These are phyloP conservation scores for Polypedilum pembai DNA, from an alignment of 1,140 invertebrate species.

Conservation along the genomic window DNA sequence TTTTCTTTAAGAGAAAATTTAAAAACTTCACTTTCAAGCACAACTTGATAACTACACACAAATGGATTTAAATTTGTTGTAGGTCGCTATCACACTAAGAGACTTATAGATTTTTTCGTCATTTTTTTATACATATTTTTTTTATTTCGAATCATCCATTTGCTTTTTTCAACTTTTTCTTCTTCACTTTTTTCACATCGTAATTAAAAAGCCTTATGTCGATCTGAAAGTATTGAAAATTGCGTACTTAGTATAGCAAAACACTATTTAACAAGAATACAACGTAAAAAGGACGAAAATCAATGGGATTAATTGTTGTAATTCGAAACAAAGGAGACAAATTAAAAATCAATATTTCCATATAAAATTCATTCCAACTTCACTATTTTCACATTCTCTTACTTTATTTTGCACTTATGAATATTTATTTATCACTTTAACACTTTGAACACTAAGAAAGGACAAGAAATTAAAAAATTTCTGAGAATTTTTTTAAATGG, in stretches of 20 bases:
- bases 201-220: not conserved
- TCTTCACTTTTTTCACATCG: slow-evolving; percentile 22
- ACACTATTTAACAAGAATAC: not conserved
- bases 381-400: not conserved
- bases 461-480: slow-evolving; percentile 6
- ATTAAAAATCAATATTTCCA: slow-evolving; percentile 3
- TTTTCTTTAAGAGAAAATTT: no score
- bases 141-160: slow-evolving; percentile 23
- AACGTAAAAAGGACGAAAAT: not conserved
- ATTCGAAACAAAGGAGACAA: slow-evolving; percentile 8
- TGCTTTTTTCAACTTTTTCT: slow-evolving; percentile 22
- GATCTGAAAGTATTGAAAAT: not conserved
- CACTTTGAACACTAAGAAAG: slow-evolving; percentile 5
- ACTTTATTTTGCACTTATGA: not conserved
- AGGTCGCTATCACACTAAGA: slow-evolving; percentile 4
- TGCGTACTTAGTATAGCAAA: not conserved
- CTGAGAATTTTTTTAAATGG: not conserved
- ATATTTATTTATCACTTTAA: not conserved
- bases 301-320: not conserved
- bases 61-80: not conserved
- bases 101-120: slow-evolving; percentile 28
- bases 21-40: not conserved
- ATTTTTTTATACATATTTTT: slow-evolving; percentile 22
- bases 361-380: not conserved
- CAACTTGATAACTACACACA: not conserved